These are phyloP conservation scores for Lampropteryx suffumata DNA, from an alignment of 2,888 invertebrate genomes.

Conservation along the genomic window DNA sequence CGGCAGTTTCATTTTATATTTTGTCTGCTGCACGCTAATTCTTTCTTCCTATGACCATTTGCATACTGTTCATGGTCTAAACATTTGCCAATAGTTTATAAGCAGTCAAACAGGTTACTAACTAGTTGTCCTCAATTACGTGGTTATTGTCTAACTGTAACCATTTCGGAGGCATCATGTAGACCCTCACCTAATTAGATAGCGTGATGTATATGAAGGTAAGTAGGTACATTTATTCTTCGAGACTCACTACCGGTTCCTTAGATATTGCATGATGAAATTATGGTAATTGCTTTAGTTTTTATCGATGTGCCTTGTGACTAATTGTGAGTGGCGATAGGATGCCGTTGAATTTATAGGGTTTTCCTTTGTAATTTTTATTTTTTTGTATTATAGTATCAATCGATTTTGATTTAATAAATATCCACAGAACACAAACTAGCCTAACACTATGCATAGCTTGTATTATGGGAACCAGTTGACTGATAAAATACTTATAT, in stretches of 20 bases:
- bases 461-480: too few species aligned
- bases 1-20: not conserved
- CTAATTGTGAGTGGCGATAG: slow-evolving; percentile 24
- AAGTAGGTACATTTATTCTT: not conserved
- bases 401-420: too few species aligned
- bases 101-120: slow-evolving; percentile 36
- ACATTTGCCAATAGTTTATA: slow-evolving; percentile 34
- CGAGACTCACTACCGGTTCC: slow-evolving; percentile 10
- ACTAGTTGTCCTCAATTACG: slow-evolving; percentile 34
- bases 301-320: slow-evolving; percentile 17
- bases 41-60: slow-evolving; percentile 9
- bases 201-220: slow-evolving; percentile 25
- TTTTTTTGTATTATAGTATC: too few species aligned
- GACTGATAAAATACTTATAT: too few species aligned
- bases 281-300: slow-evolving; percentile 45
- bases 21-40: not conserved
- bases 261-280: slow-evolving; percentile 49
- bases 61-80: slow-evolving; percentile 23
- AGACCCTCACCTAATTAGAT: slow-evolving; percentile 69
- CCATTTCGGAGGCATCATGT: slow-evolving; percentile 47
- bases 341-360: not conserved
- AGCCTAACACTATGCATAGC: too few species aligned
- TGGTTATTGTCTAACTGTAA: slow-evolving; percentile 37
- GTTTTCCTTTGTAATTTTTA: too few species aligned
- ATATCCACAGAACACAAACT: too few species aligned